Evolutionary conservation across 2,113 vertebrate species (phyloP).

Genomic region (Pelmatolapia mariae): DNA sequence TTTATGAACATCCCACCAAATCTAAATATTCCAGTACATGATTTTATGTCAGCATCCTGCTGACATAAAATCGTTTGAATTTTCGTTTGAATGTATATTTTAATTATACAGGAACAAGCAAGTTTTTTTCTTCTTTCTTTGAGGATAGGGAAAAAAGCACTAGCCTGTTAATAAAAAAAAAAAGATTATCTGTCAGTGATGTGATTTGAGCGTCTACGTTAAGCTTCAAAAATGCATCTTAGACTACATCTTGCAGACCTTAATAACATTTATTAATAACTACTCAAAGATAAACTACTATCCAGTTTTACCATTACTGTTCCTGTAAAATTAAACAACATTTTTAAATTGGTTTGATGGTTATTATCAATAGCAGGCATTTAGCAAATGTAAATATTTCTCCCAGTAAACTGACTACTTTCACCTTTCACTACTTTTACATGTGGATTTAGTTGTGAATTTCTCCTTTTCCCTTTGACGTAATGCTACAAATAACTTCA

Average conservation of each 20-base stretch:
- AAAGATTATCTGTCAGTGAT: neutral
- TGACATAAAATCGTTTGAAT: too few species aligned
- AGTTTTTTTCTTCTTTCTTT: neutral
- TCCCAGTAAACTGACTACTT: neutral
- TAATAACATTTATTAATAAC: neutral
- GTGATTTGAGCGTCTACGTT: fast-evolving
- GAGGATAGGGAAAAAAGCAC: neutral
- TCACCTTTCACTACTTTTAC: neutral
- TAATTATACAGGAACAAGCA: neutral
- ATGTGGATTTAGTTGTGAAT: neutral
- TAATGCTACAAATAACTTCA: neutral
- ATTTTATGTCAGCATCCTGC: neutral
- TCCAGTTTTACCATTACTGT: neutral
- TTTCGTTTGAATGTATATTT: neutral
- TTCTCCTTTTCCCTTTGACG: neutral
- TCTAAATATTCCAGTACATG: neutral
- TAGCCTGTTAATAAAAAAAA: neutral
- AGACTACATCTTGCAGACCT: neutral
- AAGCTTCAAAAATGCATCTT: neutral
- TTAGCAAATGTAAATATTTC: neutral
- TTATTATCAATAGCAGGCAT: neutral
- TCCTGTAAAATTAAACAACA: neutral
- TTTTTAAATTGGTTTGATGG: neutral
- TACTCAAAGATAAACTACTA: neutral
- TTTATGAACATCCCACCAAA: neutral